Evolutionary conservation across 2,888 invertebrate species (phyloP).

Genomic region (Cosmia trapezina): DNA sequence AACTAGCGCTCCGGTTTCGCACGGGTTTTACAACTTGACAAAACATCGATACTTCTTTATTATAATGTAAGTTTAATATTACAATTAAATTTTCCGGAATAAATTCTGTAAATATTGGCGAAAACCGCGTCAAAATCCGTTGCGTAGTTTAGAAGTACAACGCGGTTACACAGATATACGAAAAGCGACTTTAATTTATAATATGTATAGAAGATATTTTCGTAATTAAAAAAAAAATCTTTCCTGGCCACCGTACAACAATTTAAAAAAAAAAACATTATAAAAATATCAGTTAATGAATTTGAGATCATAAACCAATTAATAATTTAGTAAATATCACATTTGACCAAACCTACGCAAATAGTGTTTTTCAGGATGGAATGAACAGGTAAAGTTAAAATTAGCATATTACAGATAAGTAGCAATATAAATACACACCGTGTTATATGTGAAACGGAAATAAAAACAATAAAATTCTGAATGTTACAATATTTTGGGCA

Average conservation of each 20-base stretch:
- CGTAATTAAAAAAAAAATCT: neutral
- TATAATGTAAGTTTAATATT: too few species aligned
- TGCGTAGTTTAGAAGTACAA: too few species aligned
- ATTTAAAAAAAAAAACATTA: slow-evolving; percentile 24
- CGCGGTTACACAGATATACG: too few species aligned
- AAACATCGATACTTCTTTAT: too few species aligned
- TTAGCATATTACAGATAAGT: slow-evolving; percentile 21
- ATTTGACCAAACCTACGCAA: slow-evolving; percentile 46
- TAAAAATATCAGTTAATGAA: slow-evolving; percentile 40
- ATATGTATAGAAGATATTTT: neutral
- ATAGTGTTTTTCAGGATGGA: slow-evolving; percentile 43
- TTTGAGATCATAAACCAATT: slow-evolving; percentile 59
- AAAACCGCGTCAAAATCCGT: too few species aligned
- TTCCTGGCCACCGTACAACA: slow-evolving; percentile 1
- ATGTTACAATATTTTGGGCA: slow-evolving; percentile 6
- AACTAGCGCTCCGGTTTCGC: too few species aligned
- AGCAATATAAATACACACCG: slow-evolving; percentile 6
- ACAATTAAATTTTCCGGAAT: too few species aligned
- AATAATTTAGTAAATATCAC: slow-evolving; percentile 57
- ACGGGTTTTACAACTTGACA: too few species aligned
- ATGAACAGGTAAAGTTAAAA: slow-evolving; percentile 44
- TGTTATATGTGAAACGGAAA: neutral
- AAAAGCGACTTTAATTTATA: too few species aligned
- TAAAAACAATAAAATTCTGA: neutral
- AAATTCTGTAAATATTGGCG: too few species aligned